Conservation (phyloP, 2,888 invertebrate species). For the Metalampra italica region DNA sequence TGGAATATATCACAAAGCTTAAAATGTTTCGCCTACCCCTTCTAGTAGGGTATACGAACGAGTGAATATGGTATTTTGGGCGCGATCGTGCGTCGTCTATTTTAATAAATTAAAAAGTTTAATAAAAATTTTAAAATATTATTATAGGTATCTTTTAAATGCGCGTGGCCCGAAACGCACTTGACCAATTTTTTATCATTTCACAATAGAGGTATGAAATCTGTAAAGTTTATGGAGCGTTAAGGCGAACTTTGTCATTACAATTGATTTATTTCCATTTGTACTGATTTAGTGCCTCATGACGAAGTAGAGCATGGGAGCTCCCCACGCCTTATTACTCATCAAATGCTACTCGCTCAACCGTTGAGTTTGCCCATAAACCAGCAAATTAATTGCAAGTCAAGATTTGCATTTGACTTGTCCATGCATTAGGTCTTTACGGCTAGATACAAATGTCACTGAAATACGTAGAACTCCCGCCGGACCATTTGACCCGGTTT, state of each 20-base stretch:
- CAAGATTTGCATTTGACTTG: neutral
- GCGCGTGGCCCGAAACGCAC: too few species aligned
- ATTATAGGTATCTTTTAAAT: too few species aligned
- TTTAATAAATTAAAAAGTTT: too few species aligned
- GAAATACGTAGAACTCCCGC: conserved; percentile 40
- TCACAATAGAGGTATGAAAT: conserved; percentile 2
- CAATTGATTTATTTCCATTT: conserved; percentile 1
- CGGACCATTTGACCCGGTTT: conserved; percentile 45
- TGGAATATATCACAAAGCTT: too few species aligned
- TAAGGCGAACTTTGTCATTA: conserved; percentile 5
- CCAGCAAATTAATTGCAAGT: conserved; percentile 2
- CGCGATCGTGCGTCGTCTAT: too few species aligned
- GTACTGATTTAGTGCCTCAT: neutral
- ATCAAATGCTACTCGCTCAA: conserved; percentile 1
- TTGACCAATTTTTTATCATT: conserved; percentile 8
- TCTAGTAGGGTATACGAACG: too few species aligned
- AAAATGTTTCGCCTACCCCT: too few species aligned
- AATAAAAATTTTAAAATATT: too few species aligned
- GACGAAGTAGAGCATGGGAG: conserved; percentile 7
- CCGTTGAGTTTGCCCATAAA: conserved; percentile 9
- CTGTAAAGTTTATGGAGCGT: conserved; percentile 12
- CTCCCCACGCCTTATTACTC: conserved; percentile 2
- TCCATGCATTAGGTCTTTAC: conserved; percentile 5
- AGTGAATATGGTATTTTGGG: too few species aligned
- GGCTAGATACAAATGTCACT: conserved; percentile 44